Conservation (phyloP, 2,888 invertebrate genomes). For the Philereme transversata region DNA sequence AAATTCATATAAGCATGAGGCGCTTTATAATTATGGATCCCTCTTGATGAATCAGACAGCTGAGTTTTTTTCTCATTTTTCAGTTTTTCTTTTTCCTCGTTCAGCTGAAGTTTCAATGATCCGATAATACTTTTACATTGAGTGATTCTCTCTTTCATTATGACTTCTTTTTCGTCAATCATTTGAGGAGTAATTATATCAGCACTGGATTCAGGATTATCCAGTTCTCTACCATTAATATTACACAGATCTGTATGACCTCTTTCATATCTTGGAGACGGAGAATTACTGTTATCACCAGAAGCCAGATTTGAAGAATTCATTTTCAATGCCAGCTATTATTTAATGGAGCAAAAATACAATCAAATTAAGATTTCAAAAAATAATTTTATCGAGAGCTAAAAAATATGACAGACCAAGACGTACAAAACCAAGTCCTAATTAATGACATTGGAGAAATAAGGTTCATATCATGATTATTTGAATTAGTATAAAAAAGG, state of each 20-base stretch:
- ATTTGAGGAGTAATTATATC: conserved; percentile 49
- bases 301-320: conserved; percentile 51
- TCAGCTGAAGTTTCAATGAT: conserved; percentile 68
- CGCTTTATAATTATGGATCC: conserved; percentile 15
- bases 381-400: neutral
- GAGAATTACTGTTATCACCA: conserved; percentile 52
- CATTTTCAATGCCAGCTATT: conserved; percentile 41
- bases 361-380: neutral
- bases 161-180: conserved; percentile 63
- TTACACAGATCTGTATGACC: conserved; percentile 29
- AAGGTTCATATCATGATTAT: too few relatives aligned
- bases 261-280: conserved; percentile 39
- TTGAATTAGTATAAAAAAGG: too few relatives aligned
- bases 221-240: conserved; percentile 22
- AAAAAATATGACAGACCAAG: too few relatives aligned
- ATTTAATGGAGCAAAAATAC: neutral
- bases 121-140: conserved; percentile 71
- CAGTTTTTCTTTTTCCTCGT: conserved; percentile 67
- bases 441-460: too few relatives aligned
- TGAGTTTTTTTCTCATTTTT: conserved; percentile 52
- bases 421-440: too few relatives aligned
- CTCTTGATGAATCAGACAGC: conserved; percentile 10
- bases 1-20: conserved; percentile 8
- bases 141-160: conserved; percentile 68
- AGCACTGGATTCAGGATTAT: conserved; percentile 1